Evolutionary conservation across 2,797 vertebrate genomes (phyloP).

Genomic region (Aldrovandia affinis): DNA sequence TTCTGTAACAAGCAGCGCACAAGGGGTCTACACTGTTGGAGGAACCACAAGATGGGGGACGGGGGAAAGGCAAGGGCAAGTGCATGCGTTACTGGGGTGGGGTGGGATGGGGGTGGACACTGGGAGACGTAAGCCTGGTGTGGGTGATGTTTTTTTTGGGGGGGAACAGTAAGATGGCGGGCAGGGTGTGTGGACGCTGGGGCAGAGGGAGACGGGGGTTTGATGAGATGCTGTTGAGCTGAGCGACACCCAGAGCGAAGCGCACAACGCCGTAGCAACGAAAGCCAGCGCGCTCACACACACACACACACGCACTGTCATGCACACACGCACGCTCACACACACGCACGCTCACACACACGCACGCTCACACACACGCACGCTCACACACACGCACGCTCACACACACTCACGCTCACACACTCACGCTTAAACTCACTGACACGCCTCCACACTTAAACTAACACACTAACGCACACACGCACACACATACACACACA

Average conservation of each 20-base stretch:
- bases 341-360: not conserved
- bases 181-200: not conserved
- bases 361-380: no score
- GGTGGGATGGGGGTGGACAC: not conserved
- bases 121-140: not conserved
- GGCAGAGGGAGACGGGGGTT: not conserved
- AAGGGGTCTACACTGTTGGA: no score
- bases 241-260: not conserved
- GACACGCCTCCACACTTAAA: no score
- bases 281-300: not conserved
- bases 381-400: no score
- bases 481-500: slow-evolving; percentile 2
- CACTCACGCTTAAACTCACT: no score
- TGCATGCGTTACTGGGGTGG: no score
- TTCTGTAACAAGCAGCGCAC: no score
- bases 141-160: not conserved
- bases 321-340: no score
- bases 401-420: no score
- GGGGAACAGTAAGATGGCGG: not conserved
- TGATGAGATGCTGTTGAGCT: not conserved
- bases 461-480: not conserved
- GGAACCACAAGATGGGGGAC: not conserved
- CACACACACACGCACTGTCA: not conserved
- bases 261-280: not conserved
- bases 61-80: not conserved